Conservation (phyloP, 2,113 vertebrate species). For the Parus major region DNA sequence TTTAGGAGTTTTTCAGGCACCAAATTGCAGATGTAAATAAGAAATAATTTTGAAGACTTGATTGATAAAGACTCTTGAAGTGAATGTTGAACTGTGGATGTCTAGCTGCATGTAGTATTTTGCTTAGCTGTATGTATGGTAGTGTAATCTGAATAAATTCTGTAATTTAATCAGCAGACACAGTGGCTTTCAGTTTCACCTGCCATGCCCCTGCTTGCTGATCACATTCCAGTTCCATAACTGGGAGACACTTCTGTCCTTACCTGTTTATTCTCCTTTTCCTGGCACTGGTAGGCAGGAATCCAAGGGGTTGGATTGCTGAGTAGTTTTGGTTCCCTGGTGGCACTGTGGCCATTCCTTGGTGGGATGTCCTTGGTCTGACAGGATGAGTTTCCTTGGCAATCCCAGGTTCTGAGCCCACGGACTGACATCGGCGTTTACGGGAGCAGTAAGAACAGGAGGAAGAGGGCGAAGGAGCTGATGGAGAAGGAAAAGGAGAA, state of each 20-base stretch:
- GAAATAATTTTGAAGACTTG: neutral
- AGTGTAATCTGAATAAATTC: neutral
- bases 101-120: neutral
- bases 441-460: slow-evolving; percentile 91
- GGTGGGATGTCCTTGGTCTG: neutral
- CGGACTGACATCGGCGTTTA: slow-evolving; percentile 94
- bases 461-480: slow-evolving; percentile 91
- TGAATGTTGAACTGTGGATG: neutral
- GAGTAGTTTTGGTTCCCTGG: neutral
- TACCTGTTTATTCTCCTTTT: neutral
- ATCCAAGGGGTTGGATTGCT: neutral
- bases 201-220: neutral
- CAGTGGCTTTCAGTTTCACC: neutral
- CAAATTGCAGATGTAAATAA: neutral
- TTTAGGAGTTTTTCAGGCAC: neutral
- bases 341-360: neutral
- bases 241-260: neutral
- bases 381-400: neutral
- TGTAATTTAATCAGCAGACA: neutral
- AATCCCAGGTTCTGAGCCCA: slow-evolving; percentile 90
- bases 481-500: slow-evolving; percentile 92
- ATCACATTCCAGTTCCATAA: neutral
- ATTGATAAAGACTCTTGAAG: neutral
- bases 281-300: neutral
- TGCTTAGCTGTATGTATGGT: neutral